A percentile compares a stretch with the other conserved stretches of the same genome.
Conservation (phyloP, 2,797 vertebrate species). For the Hemitrygon akajei region DNA sequence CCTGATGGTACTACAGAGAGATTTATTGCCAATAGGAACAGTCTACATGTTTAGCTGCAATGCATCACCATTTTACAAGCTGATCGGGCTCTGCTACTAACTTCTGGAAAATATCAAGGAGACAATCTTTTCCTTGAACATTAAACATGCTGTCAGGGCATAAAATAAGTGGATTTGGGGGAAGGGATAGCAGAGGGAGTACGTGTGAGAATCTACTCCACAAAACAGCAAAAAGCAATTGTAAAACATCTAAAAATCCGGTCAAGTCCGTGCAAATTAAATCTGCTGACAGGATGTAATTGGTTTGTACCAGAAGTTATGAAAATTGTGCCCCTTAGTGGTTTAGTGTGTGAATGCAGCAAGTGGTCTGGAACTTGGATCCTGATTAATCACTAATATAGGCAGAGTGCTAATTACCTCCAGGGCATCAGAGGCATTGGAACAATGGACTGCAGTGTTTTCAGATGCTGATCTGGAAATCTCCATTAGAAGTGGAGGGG, state of each 20-base stretch:
- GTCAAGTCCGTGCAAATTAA: neutral
- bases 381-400: neutral
- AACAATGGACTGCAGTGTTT: neutral
- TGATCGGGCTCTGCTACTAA: neutral
- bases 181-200: neutral
- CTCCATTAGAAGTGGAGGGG: neutral
- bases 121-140: neutral
- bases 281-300: neutral
- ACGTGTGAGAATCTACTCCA: neutral
- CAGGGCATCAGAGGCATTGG: neutral
- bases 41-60: neutral
- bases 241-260: neutral
- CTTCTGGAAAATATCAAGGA: neutral
- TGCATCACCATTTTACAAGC: neutral
- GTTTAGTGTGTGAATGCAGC: neutral
- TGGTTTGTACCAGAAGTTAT: neutral
- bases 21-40: neutral
- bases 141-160: neutral
- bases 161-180: neutral
- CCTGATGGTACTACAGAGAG: neutral
- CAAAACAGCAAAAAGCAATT: neutral
- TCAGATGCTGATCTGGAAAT: neutral
- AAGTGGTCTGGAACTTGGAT: neutral
- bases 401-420: neutral
- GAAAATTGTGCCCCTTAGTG: constrained; percentile 27